Conservation (phyloP, 2,113 vertebrate species). For the Labeo rohita region DNA sequence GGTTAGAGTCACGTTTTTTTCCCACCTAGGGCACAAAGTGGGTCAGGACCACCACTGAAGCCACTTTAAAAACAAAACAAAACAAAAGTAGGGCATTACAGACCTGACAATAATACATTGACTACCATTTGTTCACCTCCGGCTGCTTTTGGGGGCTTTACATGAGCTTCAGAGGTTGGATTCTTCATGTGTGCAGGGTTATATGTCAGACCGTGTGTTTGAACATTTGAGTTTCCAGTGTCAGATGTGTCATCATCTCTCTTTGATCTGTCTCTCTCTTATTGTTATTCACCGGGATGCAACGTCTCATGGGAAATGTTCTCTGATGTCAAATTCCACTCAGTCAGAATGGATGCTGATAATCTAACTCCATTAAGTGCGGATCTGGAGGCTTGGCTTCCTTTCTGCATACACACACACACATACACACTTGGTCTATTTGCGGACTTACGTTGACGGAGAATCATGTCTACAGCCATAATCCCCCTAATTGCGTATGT, state of each 20-base stretch:
- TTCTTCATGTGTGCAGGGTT: neutral
- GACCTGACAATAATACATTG: neutral
- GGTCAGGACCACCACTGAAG: neutral
- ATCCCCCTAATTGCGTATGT: conserved; percentile 30
- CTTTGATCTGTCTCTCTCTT: conserved; percentile 34
- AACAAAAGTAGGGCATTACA: neutral
- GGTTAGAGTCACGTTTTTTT: neutral
- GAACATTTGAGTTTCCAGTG: neutral
- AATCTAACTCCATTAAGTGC: conserved; percentile 21
- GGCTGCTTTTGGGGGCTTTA: neutral
- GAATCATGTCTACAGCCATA: conserved; percentile 19
- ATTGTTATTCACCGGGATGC: conserved; percentile 17
- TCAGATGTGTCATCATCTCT: conserved; percentile 30
- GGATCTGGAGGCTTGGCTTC: conserved; percentile 12
- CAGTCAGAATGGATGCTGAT: conserved; percentile 29
- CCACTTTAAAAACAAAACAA: neutral
- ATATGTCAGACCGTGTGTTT: neutral
- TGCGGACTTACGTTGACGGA: neutral
- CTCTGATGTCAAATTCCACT: conserved; percentile 34
- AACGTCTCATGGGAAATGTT: conserved; percentile 6
- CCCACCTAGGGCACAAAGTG: neutral
- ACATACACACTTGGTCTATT: conserved; percentile 1
- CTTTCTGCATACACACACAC: neutral
- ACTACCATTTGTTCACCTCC: neutral
- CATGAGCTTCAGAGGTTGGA: neutral